Evolutionary conservation across 1,140 invertebrate genomes (phyloP).

Genomic region (Bombus pascuorum): DNA sequence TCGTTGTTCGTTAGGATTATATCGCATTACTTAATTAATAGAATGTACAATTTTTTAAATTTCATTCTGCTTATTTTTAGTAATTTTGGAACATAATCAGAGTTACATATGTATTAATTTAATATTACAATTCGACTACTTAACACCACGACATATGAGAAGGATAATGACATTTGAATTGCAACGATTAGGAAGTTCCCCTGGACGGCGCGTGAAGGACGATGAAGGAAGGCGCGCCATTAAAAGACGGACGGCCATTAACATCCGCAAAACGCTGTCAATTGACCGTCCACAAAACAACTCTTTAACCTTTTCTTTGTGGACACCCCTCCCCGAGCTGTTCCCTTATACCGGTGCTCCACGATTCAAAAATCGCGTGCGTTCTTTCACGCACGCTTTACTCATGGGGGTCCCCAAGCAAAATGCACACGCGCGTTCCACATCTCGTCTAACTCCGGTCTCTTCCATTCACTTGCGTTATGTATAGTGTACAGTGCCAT

Average conservation of each 20-base stretch:
- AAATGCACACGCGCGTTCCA: conserved; percentile 58
- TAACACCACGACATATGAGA: background rate
- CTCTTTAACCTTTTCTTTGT: conserved; percentile 38
- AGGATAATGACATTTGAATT: background rate
- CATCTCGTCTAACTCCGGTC: conserved; percentile 45
- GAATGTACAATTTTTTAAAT: background rate
- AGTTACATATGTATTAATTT: background rate
- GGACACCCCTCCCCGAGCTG: background rate
- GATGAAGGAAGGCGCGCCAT: background rate
- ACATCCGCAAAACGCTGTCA: conserved; percentile 35
- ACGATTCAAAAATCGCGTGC: conserved; percentile 40
- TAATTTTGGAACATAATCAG: background rate
- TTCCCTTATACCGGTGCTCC: background rate
- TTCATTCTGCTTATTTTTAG: background rate
- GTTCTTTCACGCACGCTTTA: conserved; percentile 55
- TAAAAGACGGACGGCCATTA: conserved; percentile 44
- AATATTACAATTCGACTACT: background rate
- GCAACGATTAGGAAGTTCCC: background rate
- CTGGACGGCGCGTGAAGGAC: background rate
- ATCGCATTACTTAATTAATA: background rate
- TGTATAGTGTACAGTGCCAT: conserved; percentile 50
- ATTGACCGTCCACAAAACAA: conserved; percentile 55
- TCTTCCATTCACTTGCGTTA: conserved; percentile 56
- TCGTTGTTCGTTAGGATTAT: background rate
- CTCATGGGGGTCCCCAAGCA: background rate